phyloP scores from a whole-genome alignment of 2,797 vertebrate genomes.

The Catharus ustulatus region DNA sequence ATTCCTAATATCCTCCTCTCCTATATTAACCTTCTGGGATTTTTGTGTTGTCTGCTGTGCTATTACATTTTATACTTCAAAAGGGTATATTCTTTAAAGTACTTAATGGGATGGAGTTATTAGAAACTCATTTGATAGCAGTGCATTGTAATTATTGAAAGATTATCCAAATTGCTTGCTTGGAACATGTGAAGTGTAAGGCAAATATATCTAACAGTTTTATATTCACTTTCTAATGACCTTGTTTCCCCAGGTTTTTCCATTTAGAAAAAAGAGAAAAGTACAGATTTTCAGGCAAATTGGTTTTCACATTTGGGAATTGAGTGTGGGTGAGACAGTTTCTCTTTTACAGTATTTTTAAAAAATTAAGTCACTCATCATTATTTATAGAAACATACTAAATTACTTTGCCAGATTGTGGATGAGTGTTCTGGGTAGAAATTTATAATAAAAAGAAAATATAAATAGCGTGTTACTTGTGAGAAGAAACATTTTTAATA shows the following conservation, averaged over 20 bases:
- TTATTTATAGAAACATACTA: slow-evolving; percentile 2
- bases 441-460: background rate
- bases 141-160: background rate
- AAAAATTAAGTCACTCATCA: slow-evolving; percentile 20
- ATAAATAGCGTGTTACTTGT: background rate
- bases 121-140: background rate
- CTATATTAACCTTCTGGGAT: background rate
- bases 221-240: background rate
- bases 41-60: background rate
- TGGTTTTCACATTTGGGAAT: slow-evolving; percentile 4
- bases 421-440: background rate
- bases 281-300: background rate
- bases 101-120: background rate
- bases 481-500: background rate
- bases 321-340: slow-evolving; percentile 24
- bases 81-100: background rate
- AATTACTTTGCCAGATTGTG: background rate
- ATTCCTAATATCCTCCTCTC: background rate
- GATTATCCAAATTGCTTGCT: background rate
- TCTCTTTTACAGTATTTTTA: background rate
- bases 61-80: background rate
- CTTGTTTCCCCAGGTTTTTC: background rate
- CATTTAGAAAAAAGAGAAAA: background rate
- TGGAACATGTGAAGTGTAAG: background rate
- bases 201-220: background rate